phyloP scores from a whole-genome alignment of 2,797 vertebrate genomes.

The Muraenolepis orangiensis region DNA sequence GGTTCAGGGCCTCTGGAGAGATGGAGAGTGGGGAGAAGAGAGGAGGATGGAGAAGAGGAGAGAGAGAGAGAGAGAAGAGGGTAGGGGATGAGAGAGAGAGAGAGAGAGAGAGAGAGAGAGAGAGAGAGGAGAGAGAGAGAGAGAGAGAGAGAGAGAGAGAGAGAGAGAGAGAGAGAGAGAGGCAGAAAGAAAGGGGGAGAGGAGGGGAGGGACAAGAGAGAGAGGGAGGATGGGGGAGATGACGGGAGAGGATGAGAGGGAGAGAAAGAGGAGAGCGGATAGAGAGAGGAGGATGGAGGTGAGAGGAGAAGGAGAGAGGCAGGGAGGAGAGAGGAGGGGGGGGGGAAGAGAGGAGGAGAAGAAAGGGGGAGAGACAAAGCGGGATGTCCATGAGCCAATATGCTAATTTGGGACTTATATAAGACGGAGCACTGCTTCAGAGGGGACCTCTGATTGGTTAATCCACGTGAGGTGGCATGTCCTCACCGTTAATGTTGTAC shows the following conservation, averaged over 20 bases:
- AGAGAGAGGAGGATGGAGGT: too few species aligned
- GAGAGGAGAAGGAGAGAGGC: too few species aligned
- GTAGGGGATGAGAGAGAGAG: background rate
- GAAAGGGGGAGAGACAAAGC: too few species aligned
- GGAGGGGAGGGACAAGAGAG: background rate
- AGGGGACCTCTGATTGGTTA: background rate
- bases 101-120: background rate
- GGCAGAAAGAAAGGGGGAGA: background rate
- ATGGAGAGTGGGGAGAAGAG: background rate
- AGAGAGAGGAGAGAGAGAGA: background rate
- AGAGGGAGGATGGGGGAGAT: background rate
- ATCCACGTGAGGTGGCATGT: too few species aligned
- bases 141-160: background rate
- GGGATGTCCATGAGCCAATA: too few species aligned
- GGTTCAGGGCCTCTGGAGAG: slow-evolving; percentile 91
- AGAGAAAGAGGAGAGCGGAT: too few species aligned
- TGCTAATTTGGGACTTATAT: too few species aligned
- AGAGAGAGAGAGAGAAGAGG: background rate
- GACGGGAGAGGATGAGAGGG: background rate
- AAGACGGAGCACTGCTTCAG: background rate
- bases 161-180: background rate
- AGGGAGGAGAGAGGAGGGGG: too few species aligned
- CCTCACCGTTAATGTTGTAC: slow-evolving; percentile 97
- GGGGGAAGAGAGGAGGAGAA: too few species aligned
- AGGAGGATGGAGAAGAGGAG: accelerated